Percentiles rank a stretch among this genome's conserved stretches.
phyloP scores from a whole-genome alignment of 2,888 invertebrate species.

The Chaetogeoica ovagalla region DNA sequence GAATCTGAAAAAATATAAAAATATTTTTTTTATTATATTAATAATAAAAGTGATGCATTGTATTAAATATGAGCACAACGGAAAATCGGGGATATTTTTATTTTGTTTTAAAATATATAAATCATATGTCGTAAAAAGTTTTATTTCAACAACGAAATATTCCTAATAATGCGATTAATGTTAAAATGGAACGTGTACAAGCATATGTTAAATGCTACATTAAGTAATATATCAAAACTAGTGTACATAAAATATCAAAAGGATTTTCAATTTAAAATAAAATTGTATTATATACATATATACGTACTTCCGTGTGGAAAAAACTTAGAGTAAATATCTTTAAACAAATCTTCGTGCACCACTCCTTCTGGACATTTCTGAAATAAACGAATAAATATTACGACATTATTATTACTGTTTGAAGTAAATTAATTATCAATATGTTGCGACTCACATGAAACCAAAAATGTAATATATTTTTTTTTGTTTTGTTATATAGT shows the following conservation, averaged over 20 bases:
- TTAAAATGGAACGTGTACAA: too few relatives aligned
- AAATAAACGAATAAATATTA: constrained; percentile 60
- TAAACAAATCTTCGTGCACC: constrained; percentile 95
- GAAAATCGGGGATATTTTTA: too few relatives aligned
- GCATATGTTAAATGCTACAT: too few relatives aligned
- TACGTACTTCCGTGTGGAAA: constrained; percentile 98
- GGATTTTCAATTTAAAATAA: background rate
- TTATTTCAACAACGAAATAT: too few relatives aligned
- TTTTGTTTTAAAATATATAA: too few relatives aligned
- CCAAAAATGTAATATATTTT: background rate
- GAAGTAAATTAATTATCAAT: background rate
- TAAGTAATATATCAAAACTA: too few relatives aligned
- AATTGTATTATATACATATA: background rate
- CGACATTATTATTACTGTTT: constrained; percentile 1
- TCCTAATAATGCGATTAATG: too few relatives aligned
- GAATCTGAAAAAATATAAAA: constrained; percentile 75
- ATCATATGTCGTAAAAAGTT: too few relatives aligned
- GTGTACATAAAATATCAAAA: too few relatives aligned
- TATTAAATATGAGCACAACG: too few relatives aligned
- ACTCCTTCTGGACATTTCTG: constrained; percentile 97
- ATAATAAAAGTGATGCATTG: background rate
- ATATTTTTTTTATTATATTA: too few relatives aligned
- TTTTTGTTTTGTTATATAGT: background rate
- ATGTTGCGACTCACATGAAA: background rate
- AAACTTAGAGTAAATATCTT: constrained; percentile 97